These are phyloP conservation scores for Anneissia japonica DNA, from an alignment of 35 echinoderm and acorn worm species.

Conservation along the genomic window DNA sequence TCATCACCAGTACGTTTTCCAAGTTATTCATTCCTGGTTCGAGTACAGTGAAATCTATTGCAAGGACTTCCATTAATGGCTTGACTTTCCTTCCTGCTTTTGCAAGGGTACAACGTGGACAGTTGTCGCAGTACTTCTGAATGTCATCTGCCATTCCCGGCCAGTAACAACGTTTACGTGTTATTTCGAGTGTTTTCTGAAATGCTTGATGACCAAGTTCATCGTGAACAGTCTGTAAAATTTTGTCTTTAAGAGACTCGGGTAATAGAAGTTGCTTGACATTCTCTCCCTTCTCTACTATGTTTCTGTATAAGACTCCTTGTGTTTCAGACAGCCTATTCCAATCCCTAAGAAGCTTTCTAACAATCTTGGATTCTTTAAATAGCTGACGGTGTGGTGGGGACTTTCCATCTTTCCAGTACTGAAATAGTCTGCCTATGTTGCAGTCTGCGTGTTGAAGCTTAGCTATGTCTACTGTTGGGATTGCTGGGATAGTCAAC, in stretches of 20 bases:
- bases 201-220: slow-evolving; percentile 14
- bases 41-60: slow-evolving; percentile 25
- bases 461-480: neutral
- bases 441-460: neutral
- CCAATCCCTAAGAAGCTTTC: slow-evolving; percentile 1
- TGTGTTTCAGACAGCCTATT: neutral
- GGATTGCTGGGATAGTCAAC: neutral
- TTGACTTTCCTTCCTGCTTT: slow-evolving; percentile 9
- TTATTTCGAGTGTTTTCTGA: neutral
- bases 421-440: neutral
- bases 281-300: neutral
- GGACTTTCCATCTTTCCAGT: neutral
- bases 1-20: slow-evolving; percentile 40
- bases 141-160: slow-evolving; percentile 28
- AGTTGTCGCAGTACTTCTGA: slow-evolving; percentile 23
- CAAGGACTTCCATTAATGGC: slow-evolving; percentile 37
- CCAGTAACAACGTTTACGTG: slow-evolving; percentile 28
- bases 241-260: neutral
- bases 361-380: neutral
- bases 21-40: neutral
- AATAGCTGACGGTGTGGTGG: neutral
- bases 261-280: slow-evolving; percentile 15
- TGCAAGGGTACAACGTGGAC: slow-evolving; percentile 30
- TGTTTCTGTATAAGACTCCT: neutral
- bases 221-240: slow-evolving; percentile 11